Evolutionary conservation across 2,797 vertebrate genomes (phyloP).

Genomic region (Acomys russatus): DNA sequence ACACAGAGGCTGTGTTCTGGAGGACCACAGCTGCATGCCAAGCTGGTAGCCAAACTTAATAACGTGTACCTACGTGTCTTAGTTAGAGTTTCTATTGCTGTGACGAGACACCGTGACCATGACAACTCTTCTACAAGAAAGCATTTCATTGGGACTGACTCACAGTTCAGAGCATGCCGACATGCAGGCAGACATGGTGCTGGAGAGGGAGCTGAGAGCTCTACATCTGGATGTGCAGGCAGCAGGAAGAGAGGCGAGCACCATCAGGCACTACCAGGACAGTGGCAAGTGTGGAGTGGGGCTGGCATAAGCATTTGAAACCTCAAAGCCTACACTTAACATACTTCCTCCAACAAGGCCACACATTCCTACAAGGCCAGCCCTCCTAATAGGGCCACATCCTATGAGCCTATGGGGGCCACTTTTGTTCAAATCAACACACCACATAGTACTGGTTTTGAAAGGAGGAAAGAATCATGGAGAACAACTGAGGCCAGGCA

Average conservation of each 20-base stretch:
- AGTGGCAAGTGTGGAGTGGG: too few relatives aligned
- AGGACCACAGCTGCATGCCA: background rate
- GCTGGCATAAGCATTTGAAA: background rate
- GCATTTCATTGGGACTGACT: background rate
- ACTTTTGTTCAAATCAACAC: background rate
- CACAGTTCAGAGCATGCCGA: background rate
- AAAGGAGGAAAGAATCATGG: background rate
- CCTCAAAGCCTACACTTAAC: background rate
- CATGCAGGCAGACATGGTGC: background rate
- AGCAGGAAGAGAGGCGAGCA: background rate
- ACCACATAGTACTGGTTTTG: background rate
- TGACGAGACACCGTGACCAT: background rate
- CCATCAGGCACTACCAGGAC: too few relatives aligned
- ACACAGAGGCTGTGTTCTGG: background rate
- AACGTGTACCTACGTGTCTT: background rate
- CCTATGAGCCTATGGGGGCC: background rate
- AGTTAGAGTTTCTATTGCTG: background rate
- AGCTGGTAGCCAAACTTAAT: background rate
- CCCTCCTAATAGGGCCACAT: too few relatives aligned
- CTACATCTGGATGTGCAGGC: background rate
- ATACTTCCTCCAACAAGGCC: background rate
- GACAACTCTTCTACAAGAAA: background rate
- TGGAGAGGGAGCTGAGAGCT: background rate
- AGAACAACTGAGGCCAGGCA: background rate
- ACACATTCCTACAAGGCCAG: background rate